Base-by-base conservation (phyloP, 2,113 vertebrate species). In the Phylloscopus trochiloides region DNA sequence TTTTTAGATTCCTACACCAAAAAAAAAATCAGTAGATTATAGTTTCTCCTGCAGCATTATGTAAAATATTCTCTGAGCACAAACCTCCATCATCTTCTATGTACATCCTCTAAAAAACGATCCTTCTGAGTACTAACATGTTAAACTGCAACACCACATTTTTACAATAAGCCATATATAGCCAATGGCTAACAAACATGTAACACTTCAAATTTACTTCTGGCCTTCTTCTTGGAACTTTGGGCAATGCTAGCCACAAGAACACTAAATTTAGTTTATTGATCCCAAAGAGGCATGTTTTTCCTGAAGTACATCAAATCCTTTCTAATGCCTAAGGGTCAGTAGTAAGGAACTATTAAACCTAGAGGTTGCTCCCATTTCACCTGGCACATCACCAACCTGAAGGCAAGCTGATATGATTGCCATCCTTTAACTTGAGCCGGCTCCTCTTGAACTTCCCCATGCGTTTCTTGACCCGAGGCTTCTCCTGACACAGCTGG, bases 401-500 rank as follows among this genome's bases (percentile, higher is more conserved):
- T 42, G 99, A 99, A 38, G 99, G 99, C 54, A 99, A 97, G 96
- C 99, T 99, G 97, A 99, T 99, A 70, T 99, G 98, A 97, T 99
- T 99, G 83, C 99, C 99, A 4, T 99, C 99, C 96, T 99, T 99
- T 58, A 99, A 97, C 96, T 99, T 99, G 40, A 99, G 98, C 34
- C 99, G 98, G 96, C 83, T 99, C 96, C 99, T 99, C 82, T 98
- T 98, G 97, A 99, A 99, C 96, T 99, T 99, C 87, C 99, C 99
- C 97, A 99, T 99, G 71, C 99, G 98, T 68, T 99, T 98, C 97
- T 99, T 99, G 88, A 99, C 99, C 3, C 98, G 98, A 36, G 99
- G 99, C 96, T 99, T 99, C 94, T 99, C 99, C 97, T 99, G 99
- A 98, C 99, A 99, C 67, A 99, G 98, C 97, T 99, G 99, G 97